Percentiles rank a stretch among this genome's conserved stretches.
These are phyloP conservation scores for Diarsia mendica DNA, from an alignment of 2,888 invertebrate species.

Conservation along the genomic window DNA sequence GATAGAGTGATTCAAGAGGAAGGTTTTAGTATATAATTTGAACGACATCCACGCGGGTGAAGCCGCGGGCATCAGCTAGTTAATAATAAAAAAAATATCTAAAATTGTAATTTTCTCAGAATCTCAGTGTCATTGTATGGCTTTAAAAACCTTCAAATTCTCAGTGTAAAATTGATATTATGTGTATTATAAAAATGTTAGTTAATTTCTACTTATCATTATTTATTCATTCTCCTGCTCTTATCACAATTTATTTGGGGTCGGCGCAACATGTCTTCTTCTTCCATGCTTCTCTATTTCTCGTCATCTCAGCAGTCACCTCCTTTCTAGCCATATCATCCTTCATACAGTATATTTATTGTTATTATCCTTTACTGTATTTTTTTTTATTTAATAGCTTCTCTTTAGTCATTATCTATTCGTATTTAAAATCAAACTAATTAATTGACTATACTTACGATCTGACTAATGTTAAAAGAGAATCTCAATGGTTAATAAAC, in stretches of 20 bases:
- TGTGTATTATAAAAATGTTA: neutral
- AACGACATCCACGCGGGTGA: too few species aligned
- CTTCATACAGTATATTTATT: too few species aligned
- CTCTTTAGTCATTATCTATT: constrained; percentile 13
- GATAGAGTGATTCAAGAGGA: too few species aligned
- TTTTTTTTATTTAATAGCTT: constrained; percentile 9
- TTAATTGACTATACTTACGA: neutral
- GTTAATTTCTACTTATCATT: constrained; percentile 7
- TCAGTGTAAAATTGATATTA: constrained; percentile 28
- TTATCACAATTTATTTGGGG: too few species aligned
- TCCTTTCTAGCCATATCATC: too few species aligned
- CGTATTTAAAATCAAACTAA: neutral
- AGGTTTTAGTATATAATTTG: too few species aligned
- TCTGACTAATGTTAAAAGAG: neutral
- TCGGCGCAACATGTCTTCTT: too few species aligned
- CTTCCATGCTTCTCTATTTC: too few species aligned
- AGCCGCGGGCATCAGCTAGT: too few species aligned
- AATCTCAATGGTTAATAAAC: neutral
- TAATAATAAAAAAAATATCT: neutral
- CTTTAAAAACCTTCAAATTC: constrained; percentile 28
- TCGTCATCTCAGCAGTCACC: too few species aligned
- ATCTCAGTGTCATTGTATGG: constrained; percentile 47
- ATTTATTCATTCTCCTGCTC: neutral
- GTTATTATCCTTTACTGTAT: too few species aligned
- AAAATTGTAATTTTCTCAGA: constrained; percentile 4